Evolutionary conservation across 2,113 vertebrate genomes (phyloP).

Genomic region (Cynopterus brachyotis): DNA sequence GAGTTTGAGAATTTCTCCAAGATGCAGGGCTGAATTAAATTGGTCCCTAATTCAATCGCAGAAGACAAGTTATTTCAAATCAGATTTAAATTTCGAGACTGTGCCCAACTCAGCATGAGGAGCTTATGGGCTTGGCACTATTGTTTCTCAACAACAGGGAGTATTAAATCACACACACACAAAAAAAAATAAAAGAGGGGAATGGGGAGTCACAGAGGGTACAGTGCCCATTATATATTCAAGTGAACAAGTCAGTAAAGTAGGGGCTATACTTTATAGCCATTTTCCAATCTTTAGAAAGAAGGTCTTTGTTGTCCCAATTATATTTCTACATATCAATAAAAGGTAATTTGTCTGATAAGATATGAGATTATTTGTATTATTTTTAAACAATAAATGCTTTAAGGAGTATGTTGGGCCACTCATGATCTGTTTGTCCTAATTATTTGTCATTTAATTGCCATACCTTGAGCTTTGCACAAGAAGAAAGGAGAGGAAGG

Average conservation of each 20-base stretch:
- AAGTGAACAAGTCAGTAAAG: neutral
- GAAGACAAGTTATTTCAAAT: slow-evolving; percentile 56
- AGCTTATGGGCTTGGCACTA: slow-evolving; percentile 49
- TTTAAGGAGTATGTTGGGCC: slow-evolving; percentile 38
- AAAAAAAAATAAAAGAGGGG: neutral
- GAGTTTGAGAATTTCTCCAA: slow-evolving; percentile 27
- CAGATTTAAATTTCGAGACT: slow-evolving; percentile 58
- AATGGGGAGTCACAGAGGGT: neutral
- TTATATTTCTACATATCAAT: neutral
- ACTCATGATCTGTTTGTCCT: slow-evolving; percentile 35
- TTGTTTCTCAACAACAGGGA: slow-evolving; percentile 62
- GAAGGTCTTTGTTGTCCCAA: slow-evolving; percentile 19
- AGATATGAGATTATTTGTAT: neutral
- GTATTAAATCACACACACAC: slow-evolving; percentile 35
- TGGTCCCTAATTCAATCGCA: neutral
- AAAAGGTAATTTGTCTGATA: slow-evolving; percentile 25
- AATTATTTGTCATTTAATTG: slow-evolving; percentile 40
- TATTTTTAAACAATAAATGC: neutral
- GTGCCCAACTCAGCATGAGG: slow-evolving; percentile 51
- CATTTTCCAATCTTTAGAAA: slow-evolving; percentile 5
- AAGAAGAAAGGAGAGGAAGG: neutral
- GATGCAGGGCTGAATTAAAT: slow-evolving; percentile 53
- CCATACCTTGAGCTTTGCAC: neutral
- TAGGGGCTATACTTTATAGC: neutral
- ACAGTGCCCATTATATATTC: slow-evolving; percentile 8